phyloP scores from a whole-genome alignment of 2,888 invertebrate species.

The Kuschelorhynchus macadamiae region DNA sequence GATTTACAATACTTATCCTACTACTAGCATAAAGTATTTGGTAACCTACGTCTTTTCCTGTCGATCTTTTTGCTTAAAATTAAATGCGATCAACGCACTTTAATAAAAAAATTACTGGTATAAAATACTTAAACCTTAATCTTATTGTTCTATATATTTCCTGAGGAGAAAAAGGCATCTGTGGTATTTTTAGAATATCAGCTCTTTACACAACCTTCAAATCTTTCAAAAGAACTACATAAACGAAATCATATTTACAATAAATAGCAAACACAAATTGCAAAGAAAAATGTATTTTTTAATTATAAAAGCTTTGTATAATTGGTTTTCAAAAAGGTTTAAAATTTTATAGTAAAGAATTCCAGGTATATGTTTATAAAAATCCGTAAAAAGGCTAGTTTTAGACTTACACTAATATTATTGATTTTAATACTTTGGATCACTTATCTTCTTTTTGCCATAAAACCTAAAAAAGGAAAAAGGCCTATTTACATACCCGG shows the following conservation, averaged over 20 bases:
- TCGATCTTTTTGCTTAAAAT: too few species aligned
- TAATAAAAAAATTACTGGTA: too few species aligned
- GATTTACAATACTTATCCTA: too few species aligned
- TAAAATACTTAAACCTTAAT: too few species aligned
- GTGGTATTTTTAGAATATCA: constrained; percentile 2
- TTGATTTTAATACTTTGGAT: constrained; percentile 42
- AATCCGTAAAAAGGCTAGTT: constrained; percentile 36
- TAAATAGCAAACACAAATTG: too few species aligned
- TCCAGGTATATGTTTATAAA: constrained; percentile 38
- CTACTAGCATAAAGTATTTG: too few species aligned
- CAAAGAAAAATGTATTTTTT: constrained; percentile 3
- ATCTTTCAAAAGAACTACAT: constrained; percentile 9
- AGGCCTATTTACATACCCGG: too few species aligned
- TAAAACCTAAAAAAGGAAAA: constrained; percentile 34
- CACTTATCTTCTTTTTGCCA: constrained; percentile 34
- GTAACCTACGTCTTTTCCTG: too few species aligned
- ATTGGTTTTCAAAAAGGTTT: constrained; percentile 11
- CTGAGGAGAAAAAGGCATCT: constrained; percentile 15
- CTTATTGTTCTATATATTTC: background rate
- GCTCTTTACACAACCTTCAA: constrained; percentile 3
- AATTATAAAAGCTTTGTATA: constrained; percentile 17
- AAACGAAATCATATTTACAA: too few species aligned
- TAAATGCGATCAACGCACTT: too few species aligned
- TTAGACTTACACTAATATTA: constrained; percentile 34
- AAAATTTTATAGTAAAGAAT: constrained; percentile 32